These are phyloP conservation scores for Elysia crispata DNA, from an alignment of 2,888 invertebrate species.

Conservation along the genomic window DNA sequence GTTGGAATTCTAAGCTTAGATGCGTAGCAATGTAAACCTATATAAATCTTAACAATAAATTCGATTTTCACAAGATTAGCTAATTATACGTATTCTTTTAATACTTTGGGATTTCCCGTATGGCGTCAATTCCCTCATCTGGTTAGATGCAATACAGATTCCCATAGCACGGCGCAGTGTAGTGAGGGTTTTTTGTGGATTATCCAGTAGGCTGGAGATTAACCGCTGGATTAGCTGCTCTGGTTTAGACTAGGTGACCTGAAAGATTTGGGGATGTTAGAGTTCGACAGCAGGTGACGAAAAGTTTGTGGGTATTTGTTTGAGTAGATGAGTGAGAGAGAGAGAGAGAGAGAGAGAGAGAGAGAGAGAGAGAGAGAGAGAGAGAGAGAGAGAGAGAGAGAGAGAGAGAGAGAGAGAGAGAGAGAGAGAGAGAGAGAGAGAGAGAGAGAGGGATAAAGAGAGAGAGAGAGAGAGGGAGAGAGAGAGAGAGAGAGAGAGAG, in stretches of 20 bases:
- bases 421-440: neutral
- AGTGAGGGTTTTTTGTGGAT: neutral
- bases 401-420: neutral
- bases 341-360: neutral
- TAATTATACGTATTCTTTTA: too few relatives aligned
- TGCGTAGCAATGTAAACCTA: too few relatives aligned
- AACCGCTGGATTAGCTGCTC: neutral
- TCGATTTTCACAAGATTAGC: too few relatives aligned
- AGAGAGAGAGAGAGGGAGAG: neutral
- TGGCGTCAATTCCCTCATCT: too few relatives aligned
- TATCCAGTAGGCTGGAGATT: neutral
- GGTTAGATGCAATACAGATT: too few relatives aligned
- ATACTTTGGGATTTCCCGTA: too few relatives aligned
- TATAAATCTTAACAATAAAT: too few relatives aligned
- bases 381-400: neutral
- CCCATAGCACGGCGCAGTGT: neutral
- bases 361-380: neutral
- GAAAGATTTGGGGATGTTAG: neutral
- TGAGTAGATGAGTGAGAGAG: slow-evolving; percentile 5
- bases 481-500: neutral
- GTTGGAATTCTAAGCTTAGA: too few relatives aligned
- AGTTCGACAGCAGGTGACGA: neutral
- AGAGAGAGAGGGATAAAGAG: neutral
- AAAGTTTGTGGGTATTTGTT: neutral
- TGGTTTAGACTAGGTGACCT: too few relatives aligned